A percentile compares a stretch with the other conserved stretches of the same genome.
These are phyloP conservation scores for Dioctria linearis DNA, from an alignment of 2,888 invertebrate species.

Conservation along the genomic window DNA sequence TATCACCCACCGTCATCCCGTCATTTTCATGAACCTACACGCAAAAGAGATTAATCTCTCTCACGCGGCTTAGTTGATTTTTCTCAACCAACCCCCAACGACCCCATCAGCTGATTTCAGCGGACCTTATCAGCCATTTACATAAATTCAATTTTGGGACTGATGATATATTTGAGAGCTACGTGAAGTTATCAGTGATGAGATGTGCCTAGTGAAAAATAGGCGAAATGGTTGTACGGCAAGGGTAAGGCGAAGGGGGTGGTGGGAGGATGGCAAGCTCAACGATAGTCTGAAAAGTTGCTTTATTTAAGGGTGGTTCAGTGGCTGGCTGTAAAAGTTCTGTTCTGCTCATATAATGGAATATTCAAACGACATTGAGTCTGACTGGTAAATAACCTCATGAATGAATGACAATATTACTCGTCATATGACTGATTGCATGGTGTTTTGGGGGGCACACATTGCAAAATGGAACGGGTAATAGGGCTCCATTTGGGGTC, in stretches of 20 bases:
- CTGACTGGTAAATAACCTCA: conserved; percentile 35
- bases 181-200: conserved; percentile 48
- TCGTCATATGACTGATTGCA: conserved; percentile 41
- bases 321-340: conserved; percentile 24
- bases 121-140: conserved; percentile 53
- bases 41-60: background rate
- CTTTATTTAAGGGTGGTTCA: conserved; percentile 4
- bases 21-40: background rate
- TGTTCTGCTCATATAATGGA: conserved; percentile 24
- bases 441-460: background rate
- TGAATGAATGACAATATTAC: conserved; percentile 43
- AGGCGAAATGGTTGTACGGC: background rate
- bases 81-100: conserved; percentile 9
- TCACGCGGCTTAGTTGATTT: background rate
- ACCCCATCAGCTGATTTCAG: conserved; percentile 43
- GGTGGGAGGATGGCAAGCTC: background rate
- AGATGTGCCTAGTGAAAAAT: conserved; percentile 16
- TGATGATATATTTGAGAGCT: conserved; percentile 54
- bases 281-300: conserved; percentile 28
- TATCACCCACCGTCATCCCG: background rate
- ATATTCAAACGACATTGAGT: conserved; percentile 29
- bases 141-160: conserved; percentile 54
- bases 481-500: background rate
- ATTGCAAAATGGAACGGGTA: background rate
- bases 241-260: background rate